phyloP scores from a whole-genome alignment of 2,797 vertebrate genomes.

The Astyanax mexicanus region DNA sequence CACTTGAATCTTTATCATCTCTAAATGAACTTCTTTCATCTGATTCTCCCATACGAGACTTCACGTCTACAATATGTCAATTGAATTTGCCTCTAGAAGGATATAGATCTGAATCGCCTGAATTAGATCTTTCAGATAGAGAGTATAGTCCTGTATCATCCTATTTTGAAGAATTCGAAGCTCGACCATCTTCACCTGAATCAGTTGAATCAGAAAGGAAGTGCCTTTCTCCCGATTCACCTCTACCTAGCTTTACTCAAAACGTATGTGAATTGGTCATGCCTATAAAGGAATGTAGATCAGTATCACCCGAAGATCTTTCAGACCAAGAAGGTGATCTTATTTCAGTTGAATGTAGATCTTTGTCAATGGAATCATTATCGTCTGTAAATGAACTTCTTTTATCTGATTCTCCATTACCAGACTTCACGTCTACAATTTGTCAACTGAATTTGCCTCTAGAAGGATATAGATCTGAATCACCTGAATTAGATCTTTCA shows the following conservation, averaged over 20 bases:
- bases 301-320: conserved; percentile 37
- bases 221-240: conserved; percentile 66
- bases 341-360: conserved; percentile 52
- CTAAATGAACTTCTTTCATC: conserved; percentile 63
- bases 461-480: conserved; percentile 33
- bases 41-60: conserved; percentile 65
- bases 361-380: conserved; percentile 63
- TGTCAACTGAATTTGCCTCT: conserved; percentile 12
- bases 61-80: conserved; percentile 66
- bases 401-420: conserved; percentile 58
- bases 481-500: conserved; percentile 38
- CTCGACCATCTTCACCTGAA: conserved; percentile 56
- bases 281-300: conserved; percentile 20
- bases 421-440: conserved; percentile 41
- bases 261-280: conserved; percentile 15
- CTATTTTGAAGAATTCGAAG: conserved; percentile 44
- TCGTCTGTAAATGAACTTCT: conserved; percentile 51
- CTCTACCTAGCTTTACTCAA: conserved; percentile 52
- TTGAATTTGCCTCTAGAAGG: too few relatives aligned
- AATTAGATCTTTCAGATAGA: too few relatives aligned
- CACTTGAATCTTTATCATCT: too few relatives aligned
- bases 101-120: conserved; percentile 57
- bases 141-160: conserved; percentile 43
- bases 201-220: conserved; percentile 46
- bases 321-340: conserved; percentile 40